Base-by-base conservation (phyloP, 2,888 invertebrate genomes). In the Marasmarcha lunaedactyla region DNA sequence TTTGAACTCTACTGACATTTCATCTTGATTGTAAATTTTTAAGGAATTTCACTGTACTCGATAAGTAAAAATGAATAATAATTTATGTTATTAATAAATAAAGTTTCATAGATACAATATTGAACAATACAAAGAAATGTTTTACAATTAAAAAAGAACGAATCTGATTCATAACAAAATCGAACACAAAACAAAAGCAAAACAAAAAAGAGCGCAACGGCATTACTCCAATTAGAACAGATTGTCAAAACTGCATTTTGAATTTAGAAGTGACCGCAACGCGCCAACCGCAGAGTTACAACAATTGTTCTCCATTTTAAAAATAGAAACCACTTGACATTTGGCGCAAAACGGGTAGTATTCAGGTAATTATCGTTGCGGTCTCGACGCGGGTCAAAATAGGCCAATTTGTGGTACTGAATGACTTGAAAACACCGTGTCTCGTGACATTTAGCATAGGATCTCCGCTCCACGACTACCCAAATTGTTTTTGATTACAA, bases 401-500 rank as follows among this genome's bases (percentile, higher is more conserved):
- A 60, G 57, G 48, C 54, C 66, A 63, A 59, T 68, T 64, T 65
- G 68, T 49, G 69, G 45, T 44, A 42, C 39, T 43, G 51, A 54
- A 58, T 57, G 57, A 57, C 57, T 59, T 53, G 59, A 52, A 57
- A 59, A 60, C 55, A 51, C 9, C 56, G 57, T 59, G 66, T 64
- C 64, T 34, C 55, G 57, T 59, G 66, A 65, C 64, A 66, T 71
- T 34, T 70, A 67, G 51, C 68, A 50, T 63, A 68, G 71, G 66
- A 68, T 65, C 64, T 68, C 50, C 59, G 66, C 59, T 57, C 55
- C 54, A 51, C 54, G 61, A 65, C 55, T 62, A 61, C 52, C 54
- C 57, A 64, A 69, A 71, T 73, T 70, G 72, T 69, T 68, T 69
- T 60, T 62, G 63, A 69, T 62, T 66, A 63, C 68, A 64, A 64